Evolutionary conservation across 2,888 invertebrate genomes (phyloP).

Genomic region (Drosophila limbata): DNA sequence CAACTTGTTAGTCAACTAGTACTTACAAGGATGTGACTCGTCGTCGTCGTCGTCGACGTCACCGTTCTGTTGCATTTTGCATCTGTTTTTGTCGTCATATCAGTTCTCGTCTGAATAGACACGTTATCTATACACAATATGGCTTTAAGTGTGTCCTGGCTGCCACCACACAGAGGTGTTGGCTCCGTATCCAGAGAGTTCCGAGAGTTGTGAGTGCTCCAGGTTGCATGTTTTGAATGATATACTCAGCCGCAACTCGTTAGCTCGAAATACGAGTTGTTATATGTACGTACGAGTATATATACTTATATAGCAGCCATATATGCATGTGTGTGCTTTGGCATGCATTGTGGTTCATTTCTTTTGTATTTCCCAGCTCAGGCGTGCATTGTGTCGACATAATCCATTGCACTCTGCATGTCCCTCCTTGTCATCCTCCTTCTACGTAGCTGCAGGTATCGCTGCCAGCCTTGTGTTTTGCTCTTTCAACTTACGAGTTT

Average conservation of each 20-base stretch:
- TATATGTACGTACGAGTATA: background rate
- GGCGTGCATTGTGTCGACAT: slow-evolving; percentile 66
- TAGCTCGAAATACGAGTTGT: slow-evolving; percentile 35
- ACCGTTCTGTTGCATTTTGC: slow-evolving; percentile 32
- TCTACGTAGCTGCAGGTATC: background rate
- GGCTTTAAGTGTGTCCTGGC: slow-evolving; percentile 68
- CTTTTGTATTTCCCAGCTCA: slow-evolving; percentile 60
- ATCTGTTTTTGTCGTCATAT: slow-evolving; percentile 72
- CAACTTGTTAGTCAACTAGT: slow-evolving; percentile 69
- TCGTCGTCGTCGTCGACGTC: slow-evolving; percentile 31
- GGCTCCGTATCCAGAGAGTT: slow-evolving; percentile 16
- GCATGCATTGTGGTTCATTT: slow-evolving; percentile 57
- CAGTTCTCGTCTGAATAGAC: slow-evolving; percentile 79
- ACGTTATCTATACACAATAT: slow-evolving; percentile 79
- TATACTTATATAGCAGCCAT: slow-evolving; percentile 7
- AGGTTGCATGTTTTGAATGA: slow-evolving; percentile 50
- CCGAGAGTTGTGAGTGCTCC: slow-evolving; percentile 16
- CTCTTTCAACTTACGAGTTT: slow-evolving; percentile 56
- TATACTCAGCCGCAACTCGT: slow-evolving; percentile 62
- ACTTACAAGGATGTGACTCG: slow-evolving; percentile 55
- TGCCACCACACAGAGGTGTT: slow-evolving; percentile 38
- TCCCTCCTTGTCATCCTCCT: background rate
- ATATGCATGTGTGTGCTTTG: slow-evolving; percentile 11
- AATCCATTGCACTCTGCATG: slow-evolving; percentile 48
- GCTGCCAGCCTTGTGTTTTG: slow-evolving; percentile 30